These are phyloP conservation scores for Lamellibrachia columna DNA, from an alignment of 2,888 invertebrate species.

Conservation along the genomic window DNA sequence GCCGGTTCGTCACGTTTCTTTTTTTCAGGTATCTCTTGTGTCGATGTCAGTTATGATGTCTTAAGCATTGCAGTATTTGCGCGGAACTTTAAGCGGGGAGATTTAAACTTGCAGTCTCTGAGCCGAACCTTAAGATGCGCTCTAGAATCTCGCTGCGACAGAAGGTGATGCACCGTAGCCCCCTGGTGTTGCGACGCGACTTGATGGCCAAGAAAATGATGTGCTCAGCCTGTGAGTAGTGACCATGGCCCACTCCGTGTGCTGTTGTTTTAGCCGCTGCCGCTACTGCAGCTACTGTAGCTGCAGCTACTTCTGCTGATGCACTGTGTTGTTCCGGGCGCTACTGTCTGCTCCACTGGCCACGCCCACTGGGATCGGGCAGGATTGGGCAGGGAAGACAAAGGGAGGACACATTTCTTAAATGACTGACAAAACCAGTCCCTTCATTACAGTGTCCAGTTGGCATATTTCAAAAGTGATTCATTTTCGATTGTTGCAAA, in stretches of 20 bases:
- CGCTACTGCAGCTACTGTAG: background rate
- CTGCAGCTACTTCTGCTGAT: background rate
- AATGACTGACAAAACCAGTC: too few species aligned
- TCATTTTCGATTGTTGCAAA: too few species aligned
- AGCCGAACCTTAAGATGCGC: constrained; percentile 41
- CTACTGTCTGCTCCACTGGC: background rate
- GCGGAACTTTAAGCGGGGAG: background rate
- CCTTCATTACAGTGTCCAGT: too few species aligned
- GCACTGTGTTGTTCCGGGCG: background rate
- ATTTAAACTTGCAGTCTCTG: constrained; percentile 35
- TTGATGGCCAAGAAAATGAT: constrained; percentile 25
- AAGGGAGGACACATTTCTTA: background rate
- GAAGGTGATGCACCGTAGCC: constrained; percentile 39
- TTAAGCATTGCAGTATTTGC: background rate
- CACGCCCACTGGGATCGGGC: background rate
- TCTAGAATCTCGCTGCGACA: constrained; percentile 36
- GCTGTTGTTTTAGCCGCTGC: background rate
- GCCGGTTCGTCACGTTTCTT: background rate
- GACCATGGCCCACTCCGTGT: background rate
- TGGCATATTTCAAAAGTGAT: too few species aligned
- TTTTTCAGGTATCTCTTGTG: background rate
- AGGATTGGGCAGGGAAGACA: background rate
- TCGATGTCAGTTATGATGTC: background rate
- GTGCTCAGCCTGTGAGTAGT: background rate
- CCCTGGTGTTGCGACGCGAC: constrained; percentile 33